Evolutionary conservation across 2,888 invertebrate genomes (phyloP).

Genomic region (Dicyrtomina minuta): DNA sequence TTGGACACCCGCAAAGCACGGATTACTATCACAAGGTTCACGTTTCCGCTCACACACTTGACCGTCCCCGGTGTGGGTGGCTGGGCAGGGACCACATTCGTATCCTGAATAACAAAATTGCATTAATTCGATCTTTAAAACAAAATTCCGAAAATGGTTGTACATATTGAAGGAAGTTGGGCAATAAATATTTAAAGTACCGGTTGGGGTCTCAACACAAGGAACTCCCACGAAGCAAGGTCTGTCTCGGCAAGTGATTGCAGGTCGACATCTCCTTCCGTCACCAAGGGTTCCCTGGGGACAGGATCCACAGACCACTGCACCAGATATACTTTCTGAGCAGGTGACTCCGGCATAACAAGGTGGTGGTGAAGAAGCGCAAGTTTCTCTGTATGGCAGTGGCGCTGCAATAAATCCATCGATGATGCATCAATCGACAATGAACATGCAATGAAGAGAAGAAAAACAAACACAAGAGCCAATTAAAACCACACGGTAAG

Average conservation of each 20-base stretch:
- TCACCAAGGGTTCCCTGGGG: constrained; percentile 73
- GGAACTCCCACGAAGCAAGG: constrained; percentile 65
- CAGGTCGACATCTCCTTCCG: constrained; percentile 69
- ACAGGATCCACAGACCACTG: constrained; percentile 75
- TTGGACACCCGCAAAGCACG: constrained; percentile 25
- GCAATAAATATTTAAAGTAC: constrained; percentile 2
- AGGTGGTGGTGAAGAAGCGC: constrained; percentile 60
- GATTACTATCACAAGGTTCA: constrained; percentile 21
- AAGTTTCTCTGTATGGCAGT: background rate
- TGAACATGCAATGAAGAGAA: background rate
- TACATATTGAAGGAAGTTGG: background rate
- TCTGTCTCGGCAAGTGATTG: constrained; percentile 64
- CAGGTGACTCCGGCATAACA: constrained; percentile 69
- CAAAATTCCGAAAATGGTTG: background rate
- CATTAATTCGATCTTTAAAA: background rate
- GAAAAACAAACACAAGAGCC: background rate
- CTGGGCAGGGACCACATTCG: constrained; percentile 14
- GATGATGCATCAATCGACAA: too few species aligned
- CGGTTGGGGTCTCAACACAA: constrained; percentile 22
- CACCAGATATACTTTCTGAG: constrained; percentile 61
- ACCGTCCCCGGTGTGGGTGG: constrained; percentile 17
- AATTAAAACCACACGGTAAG: too few species aligned
- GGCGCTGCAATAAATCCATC: constrained; percentile 9
- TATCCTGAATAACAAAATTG: background rate
- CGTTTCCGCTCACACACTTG: constrained; percentile 9